These are phyloP conservation scores for Drosophila hawaiiensis DNA, from an alignment of 2,888 invertebrate genomes.

Conservation along the genomic window DNA sequence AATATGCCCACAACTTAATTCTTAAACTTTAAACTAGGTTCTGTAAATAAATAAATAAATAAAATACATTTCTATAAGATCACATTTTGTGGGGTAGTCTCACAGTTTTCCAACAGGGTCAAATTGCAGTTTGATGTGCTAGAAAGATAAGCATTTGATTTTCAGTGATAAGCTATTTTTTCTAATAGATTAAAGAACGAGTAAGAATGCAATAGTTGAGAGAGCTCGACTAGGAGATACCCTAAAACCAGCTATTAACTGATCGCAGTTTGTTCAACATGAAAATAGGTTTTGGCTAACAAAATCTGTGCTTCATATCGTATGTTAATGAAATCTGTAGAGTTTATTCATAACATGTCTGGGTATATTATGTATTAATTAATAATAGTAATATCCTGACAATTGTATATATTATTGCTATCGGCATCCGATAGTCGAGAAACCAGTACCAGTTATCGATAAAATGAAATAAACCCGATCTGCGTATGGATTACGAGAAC, in stretches of 20 bases:
- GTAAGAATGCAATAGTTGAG: background rate
- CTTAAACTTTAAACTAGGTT: background rate
- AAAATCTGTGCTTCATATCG: background rate
- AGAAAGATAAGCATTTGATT: background rate
- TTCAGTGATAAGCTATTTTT: background rate
- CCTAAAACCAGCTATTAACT: background rate
- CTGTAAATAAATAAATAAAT: background rate
- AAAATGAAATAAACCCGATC: background rate
- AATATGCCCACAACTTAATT: background rate
- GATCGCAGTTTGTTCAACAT: background rate
- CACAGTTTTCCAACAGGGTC: too few species aligned
- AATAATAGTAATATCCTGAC: too few species aligned
- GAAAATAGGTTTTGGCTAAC: background rate
- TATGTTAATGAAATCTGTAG: background rate
- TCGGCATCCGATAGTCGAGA: too few species aligned
- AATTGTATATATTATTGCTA: too few species aligned
- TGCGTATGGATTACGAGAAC: too few species aligned
- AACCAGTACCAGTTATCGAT: too few species aligned
- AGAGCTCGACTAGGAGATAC: background rate
- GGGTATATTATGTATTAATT: too few species aligned
- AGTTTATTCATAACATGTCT: background rate
- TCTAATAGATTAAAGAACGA: background rate
- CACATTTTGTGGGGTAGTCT: background rate
- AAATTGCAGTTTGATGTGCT: background rate
- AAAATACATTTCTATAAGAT: background rate